Base-by-base conservation (phyloP, 2,797 vertebrate species). In the Naso thynnoides region DNA sequence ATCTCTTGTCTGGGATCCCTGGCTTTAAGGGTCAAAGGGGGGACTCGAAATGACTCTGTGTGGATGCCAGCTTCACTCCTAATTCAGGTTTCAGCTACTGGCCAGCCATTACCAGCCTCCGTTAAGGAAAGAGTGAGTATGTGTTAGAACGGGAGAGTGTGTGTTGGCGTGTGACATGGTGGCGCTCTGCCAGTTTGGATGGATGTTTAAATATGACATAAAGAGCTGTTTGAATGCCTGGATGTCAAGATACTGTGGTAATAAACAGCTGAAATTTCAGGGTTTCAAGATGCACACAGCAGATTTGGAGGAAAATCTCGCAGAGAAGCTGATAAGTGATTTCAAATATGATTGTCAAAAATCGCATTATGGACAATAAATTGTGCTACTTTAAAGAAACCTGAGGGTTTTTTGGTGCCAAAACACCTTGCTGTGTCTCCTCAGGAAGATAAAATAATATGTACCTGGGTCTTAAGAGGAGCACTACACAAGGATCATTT, bases 401-500 rank as follows among this genome's bases (percentile, higher is more conserved):
- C 68, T 53, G 44, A 45, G 53, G 79, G 53, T 79, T 71, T 63
- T 71, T 72, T 58, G 42, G 78, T 70, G 85, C 80, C 82, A 82
- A 88, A 88, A 89, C 81, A 86, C 73, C 81, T 86, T 26, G n/a
- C 70, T 24, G 66, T 79, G 85, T 89, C 84, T 87, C 87, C 81
- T 87, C 83, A 81, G 88, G 87, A 89, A 92, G 90, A 91, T 92
- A 88, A 91, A 91, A 92, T 91, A 92, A 92, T 91, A 87, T 90
- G 90, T 92, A 91, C 90, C 91, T 91, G 89, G 84, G 85, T 92
- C 90, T 92, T 91, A 90, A 91, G 90, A 93, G 90, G 85, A 87
- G 76, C 89, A 91, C 91, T 89, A 90, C 92, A 92, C 90, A 89
- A 88, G 93, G 92, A 94, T 93, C 89, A 93, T 95, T 93, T 93